phyloP scores from a whole-genome alignment of 2,888 invertebrate species.

The Caenorhabditis japonica region DNA sequence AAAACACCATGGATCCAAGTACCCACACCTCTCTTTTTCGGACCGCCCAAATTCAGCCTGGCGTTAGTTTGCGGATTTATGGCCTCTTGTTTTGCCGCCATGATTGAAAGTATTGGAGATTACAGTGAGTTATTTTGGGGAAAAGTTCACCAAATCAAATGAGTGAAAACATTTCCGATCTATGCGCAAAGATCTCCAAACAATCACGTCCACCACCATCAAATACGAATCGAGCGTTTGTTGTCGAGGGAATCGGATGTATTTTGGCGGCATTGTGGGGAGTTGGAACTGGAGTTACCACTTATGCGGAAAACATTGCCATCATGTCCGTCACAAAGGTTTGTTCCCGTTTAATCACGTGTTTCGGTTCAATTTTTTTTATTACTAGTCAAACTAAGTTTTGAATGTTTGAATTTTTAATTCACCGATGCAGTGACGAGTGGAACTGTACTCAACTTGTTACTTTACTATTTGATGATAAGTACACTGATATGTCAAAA shows the following conservation, averaged over 20 bases:
- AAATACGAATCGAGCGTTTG: constrained; percentile 69
- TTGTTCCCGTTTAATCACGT: constrained; percentile 3
- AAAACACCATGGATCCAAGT: constrained; percentile 70
- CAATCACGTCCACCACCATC: constrained; percentile 66
- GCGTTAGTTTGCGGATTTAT: constrained; percentile 67
- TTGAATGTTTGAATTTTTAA: too few relatives aligned
- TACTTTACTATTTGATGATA: not conserved
- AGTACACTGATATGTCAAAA: not conserved
- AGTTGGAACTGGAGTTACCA: constrained; percentile 70
- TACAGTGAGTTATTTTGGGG: constrained; percentile 29
- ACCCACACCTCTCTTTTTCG: constrained; percentile 70
- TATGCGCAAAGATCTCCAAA: constrained; percentile 57
- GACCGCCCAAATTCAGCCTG: constrained; percentile 59
- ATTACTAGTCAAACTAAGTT: too few relatives aligned
- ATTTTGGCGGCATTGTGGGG: constrained; percentile 68
- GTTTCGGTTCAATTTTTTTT: not conserved
- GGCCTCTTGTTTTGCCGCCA: constrained; percentile 69
- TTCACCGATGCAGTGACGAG: too few relatives aligned
- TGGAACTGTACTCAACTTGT: not conserved
- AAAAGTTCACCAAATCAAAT: not conserved
- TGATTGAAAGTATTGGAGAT: constrained; percentile 71
- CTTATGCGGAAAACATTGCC: constrained; percentile 71
- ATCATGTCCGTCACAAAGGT: constrained; percentile 69
- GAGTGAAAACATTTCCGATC: constrained; percentile 12
- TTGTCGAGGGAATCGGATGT: constrained; percentile 70